Evolutionary conservation across 2,888 invertebrate genomes (phyloP).

Genomic region (Phyto melanocephala): DNA sequence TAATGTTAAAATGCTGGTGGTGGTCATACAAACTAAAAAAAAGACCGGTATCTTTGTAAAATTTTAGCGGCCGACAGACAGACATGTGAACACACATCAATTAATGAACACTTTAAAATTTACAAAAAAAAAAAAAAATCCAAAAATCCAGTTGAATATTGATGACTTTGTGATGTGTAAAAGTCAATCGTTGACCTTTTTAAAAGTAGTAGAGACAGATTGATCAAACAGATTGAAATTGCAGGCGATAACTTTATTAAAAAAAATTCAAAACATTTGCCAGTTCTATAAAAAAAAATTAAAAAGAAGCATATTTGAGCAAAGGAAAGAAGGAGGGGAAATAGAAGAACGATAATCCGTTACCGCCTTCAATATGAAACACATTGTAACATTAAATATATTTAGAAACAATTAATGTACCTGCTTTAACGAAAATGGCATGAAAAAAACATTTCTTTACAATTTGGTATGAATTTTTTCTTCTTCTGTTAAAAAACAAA

Average conservation of each 20-base stretch:
- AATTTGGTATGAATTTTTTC: neutral
- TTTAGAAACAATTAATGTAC: slow-evolving; percentile 47
- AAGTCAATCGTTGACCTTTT: slow-evolving; percentile 51
- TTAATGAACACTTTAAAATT: slow-evolving; percentile 48
- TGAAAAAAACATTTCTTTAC: neutral
- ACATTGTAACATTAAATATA: slow-evolving; percentile 31
- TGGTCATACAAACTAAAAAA: slow-evolving; percentile 52
- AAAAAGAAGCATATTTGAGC: slow-evolving; percentile 1
- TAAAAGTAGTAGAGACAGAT: slow-evolving; percentile 2
- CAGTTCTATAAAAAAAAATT: slow-evolving; percentile 24
- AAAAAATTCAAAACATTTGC: slow-evolving; percentile 38
- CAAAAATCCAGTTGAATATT: slow-evolving; percentile 14
- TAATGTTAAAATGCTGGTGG: slow-evolving; percentile 34
- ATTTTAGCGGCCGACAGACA: neutral
- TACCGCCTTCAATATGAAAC: slow-evolving; percentile 52
- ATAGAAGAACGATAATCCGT: slow-evolving; percentile 41
- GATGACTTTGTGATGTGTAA: slow-evolving; percentile 21
- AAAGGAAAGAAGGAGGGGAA: neutral
- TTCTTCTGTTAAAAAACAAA: neutral
- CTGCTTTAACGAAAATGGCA: slow-evolving; percentile 35
- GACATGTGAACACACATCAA: neutral
- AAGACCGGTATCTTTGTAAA: slow-evolving; percentile 24
- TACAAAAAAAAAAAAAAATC: neutral
- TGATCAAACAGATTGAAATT: slow-evolving; percentile 27
- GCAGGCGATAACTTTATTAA: slow-evolving; percentile 54